phyloP scores from a whole-genome alignment of 92 coral and sea anemone species.

The Porites rus region DNA sequence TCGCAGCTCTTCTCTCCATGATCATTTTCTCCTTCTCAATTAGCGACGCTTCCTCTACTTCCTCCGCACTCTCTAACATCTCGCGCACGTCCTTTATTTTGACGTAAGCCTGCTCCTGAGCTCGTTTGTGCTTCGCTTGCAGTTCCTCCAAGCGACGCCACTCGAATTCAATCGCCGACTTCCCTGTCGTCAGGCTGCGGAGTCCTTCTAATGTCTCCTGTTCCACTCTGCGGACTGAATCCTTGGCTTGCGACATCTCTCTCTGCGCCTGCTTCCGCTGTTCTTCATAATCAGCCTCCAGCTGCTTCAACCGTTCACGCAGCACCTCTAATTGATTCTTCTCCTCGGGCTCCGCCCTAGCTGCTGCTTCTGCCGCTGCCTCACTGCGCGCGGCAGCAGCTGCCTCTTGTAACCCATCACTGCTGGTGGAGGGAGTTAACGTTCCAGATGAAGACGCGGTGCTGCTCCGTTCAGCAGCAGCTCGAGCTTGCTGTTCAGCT shows the following conservation, averaged over 20 bases:
- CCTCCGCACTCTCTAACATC: conserved; percentile 94
- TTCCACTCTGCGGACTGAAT: conserved; percentile 87
- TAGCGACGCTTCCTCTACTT: conserved; percentile 91
- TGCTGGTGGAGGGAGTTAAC: conserved; percentile 29
- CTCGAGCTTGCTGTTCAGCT: conserved; percentile 85
- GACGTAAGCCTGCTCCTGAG: conserved; percentile 87
- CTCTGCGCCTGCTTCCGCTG: conserved; percentile 86
- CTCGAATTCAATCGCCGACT: conserved; percentile 94
- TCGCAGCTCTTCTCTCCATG: conserved; percentile 96
- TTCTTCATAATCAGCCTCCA: conserved; percentile 92
- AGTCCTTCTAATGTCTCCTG: conserved; percentile 95
- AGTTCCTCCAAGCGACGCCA: conserved; percentile 93
- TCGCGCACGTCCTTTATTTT: conserved; percentile 91
- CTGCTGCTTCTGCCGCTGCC: conserved; percentile 49
- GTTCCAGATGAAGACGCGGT: conserved; percentile 53
- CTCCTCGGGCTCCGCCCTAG: conserved; percentile 62
- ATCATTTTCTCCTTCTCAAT: conserved; percentile 96
- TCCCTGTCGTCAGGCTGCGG: conserved; percentile 94
- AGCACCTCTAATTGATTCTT: conserved; percentile 87
- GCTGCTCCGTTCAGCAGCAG: conserved; percentile 58
- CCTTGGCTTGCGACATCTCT: conserved; percentile 92
- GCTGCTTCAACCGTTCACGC: conserved; percentile 81
- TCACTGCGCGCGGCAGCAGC: conserved; percentile 45
- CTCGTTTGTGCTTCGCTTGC: conserved; percentile 90
- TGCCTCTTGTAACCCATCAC: conserved; percentile 18